A percentile compares a stretch with the other conserved stretches of the same genome.
phyloP scores from a whole-genome alignment of 2,113 vertebrate species.

The Azemiops feae region DNA sequence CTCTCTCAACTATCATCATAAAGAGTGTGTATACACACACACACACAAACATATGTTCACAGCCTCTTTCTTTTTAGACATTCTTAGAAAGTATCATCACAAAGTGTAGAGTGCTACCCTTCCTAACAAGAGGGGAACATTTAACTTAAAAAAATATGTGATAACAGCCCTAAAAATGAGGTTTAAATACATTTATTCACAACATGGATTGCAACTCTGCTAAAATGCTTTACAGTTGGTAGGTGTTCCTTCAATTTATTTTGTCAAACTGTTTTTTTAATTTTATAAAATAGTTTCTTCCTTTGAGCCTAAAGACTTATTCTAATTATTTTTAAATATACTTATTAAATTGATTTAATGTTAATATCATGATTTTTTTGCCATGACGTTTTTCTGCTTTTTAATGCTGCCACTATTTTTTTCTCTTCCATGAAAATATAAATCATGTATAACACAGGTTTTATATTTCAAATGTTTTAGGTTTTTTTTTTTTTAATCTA shows the following conservation, averaged over 20 bases:
- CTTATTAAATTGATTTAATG: neutral
- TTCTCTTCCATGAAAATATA: neutral
- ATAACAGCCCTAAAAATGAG: neutral
- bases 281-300: slow-evolving; percentile 14
- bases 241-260: slow-evolving; percentile 8
- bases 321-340: slow-evolving; percentile 27
- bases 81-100: too few species aligned
- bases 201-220: neutral
- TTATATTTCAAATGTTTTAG: neutral
- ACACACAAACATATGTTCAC: too few species aligned
- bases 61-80: too few species aligned
- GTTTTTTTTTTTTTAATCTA: neutral
- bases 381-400: slow-evolving; percentile 4
- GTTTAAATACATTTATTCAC: neutral
- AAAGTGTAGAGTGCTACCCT: neutral
- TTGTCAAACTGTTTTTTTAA: slow-evolving; percentile 11
- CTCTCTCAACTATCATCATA: too few species aligned
- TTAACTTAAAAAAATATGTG: neutral
- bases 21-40: too few species aligned
- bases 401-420: neutral
- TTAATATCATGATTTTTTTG: slow-evolving; percentile 19
- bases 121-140: neutral
- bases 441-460: neutral
- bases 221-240: neutral
- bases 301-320: slow-evolving; percentile 14